phyloP scores from a whole-genome alignment of 2,888 invertebrate genomes.

The Phrixothrix hirtus region DNA sequence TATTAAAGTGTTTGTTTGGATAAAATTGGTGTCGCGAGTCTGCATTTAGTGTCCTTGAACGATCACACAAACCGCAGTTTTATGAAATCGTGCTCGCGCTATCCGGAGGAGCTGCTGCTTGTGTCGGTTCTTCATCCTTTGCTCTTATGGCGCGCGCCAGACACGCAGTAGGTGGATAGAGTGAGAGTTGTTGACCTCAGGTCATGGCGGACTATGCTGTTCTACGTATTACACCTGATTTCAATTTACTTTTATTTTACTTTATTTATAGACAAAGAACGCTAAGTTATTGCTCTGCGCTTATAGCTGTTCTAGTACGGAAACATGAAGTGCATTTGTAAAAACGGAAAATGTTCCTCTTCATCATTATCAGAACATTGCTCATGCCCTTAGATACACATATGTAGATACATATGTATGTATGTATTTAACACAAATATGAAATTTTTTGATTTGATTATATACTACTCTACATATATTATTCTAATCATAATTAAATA shows the following conservation, averaged over 20 bases:
- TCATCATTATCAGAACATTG: no score
- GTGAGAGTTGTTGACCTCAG: conserved; percentile 58
- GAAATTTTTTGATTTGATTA: no score
- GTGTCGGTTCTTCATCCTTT: conserved; percentile 32
- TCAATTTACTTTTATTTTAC: conserved; percentile 48
- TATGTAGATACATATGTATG: conserved; percentile 37
- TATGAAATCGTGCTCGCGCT: conserved; percentile 35
- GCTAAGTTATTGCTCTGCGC: no score
- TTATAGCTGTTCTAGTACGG: no score
- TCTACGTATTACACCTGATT: conserved; percentile 47
- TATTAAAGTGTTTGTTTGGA: background rate
- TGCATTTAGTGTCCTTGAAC: conserved; percentile 54
- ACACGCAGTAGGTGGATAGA: conserved; percentile 56
- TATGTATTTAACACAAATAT: no score
- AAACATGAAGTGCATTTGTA: no score
- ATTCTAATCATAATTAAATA: no score
- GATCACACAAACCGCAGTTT: conserved; percentile 49
- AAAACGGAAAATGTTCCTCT: no score
- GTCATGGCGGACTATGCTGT: conserved; percentile 54
- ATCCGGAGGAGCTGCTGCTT: conserved; percentile 33
- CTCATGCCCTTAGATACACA: conserved; percentile 4
- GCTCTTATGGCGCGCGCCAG: conserved; percentile 45
- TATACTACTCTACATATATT: no score
- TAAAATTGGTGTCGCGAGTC: conserved; percentile 46
- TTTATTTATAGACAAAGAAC: conserved; percentile 35